phyloP scores from a whole-genome alignment of 2,888 invertebrate genomes.

The Digitonthophagus gazella region DNA sequence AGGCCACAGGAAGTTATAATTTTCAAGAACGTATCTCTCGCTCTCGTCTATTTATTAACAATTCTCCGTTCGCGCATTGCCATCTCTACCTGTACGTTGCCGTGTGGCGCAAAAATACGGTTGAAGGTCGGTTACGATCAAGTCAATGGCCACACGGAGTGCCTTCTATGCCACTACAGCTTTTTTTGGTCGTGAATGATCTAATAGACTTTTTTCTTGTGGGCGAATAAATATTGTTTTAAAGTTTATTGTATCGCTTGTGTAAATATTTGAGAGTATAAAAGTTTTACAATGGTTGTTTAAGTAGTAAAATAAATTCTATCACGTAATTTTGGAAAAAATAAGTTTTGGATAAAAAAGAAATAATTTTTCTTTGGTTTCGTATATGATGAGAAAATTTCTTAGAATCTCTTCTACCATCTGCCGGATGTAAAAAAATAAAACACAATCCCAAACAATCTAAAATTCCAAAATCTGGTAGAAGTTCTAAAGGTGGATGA shows the following conservation, averaged over 20 bases:
- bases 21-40: not conserved
- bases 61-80: not conserved
- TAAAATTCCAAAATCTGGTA: not conserved
- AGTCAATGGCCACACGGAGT: constrained; percentile 47
- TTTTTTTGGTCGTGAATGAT: not conserved
- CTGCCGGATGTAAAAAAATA: constrained; percentile 28
- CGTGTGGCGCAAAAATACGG: constrained; percentile 46
- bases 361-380: too few species aligned
- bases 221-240: not conserved
- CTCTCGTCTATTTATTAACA: constrained; percentile 1
- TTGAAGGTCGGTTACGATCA: constrained; percentile 51
- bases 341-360: too few species aligned
- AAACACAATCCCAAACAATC: not conserved
- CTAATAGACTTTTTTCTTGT: not conserved
- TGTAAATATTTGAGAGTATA: not conserved
- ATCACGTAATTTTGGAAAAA: not conserved
- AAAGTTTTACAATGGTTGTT: not conserved
- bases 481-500: constrained; percentile 22
- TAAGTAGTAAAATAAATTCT: too few species aligned
- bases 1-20: constrained; percentile 1
- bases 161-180: constrained; percentile 28
- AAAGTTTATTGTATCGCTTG: not conserved
- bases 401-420: constrained; percentile 7
- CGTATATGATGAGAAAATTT: too few species aligned
- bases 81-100: constrained; percentile 26